Evolutionary conservation across 2,113 vertebrate genomes (phyloP), one percentile per base, ranked within the genome.

Genomic region (Entomyzon cyanotis): DNA sequence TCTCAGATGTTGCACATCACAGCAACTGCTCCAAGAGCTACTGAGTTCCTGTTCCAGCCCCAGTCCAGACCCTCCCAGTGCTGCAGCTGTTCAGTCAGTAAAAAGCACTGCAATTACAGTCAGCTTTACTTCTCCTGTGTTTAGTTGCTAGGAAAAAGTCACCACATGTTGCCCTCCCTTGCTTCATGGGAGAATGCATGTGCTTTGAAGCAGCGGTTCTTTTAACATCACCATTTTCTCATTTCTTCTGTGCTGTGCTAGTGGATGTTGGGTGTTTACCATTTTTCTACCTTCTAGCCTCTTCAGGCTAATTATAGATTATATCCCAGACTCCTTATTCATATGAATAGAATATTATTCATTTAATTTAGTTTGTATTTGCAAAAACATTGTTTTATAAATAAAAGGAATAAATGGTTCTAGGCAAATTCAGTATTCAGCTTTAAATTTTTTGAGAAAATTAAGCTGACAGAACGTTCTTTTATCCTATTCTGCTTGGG

Each of bases 111-210:
- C 14, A 86, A 33, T 58, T 56, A 21, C 14, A 58, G 10, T 5
- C 58, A 70, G 7, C 60, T 87, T 84, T 75, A 70, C 42, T 82
- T 63, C 64, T 78, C 37, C 47, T 89, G 21, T 22, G 20, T 60
- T 78, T 71, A 37, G n/a, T 60, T 87, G 31, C 35, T 10, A 11
- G 25, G 31, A 62, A 52, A 39, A 68, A 44, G 8, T 37, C 20
- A 9, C n/a, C 5, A n/a, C 5, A 2, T 53, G 18, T 7, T 46
- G 25, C 10, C 24, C 18, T 89, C 16, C 12, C 42, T 41, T 42
- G 27, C 58, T 81, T 60, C 53, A 13, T 28, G 5, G 5, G 55
- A 74, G 64, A 60, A 59, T 1, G 2, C 20, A 1, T 0, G 1
- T 19, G 6, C 46, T 87, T 88, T 60, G 60, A 85, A 78, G 49